Evolutionary conservation across 2,888 invertebrate species (phyloP), one percentile per base, ranked within the genome.

Genomic region (Byasa hedistus): DNA sequence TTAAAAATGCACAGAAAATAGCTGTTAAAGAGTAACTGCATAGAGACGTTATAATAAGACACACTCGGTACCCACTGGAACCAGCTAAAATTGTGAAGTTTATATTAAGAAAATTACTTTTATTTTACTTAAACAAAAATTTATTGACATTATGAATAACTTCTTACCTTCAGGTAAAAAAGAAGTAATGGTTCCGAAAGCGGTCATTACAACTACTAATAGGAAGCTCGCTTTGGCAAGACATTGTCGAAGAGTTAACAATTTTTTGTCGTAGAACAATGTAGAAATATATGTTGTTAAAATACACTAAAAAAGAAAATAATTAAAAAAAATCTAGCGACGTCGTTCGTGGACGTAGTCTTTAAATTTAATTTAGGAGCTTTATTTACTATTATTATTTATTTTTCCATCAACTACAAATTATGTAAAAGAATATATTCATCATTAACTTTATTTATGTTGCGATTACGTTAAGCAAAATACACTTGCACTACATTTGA

Each of bases 141-240:
- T 7, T 51, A 51, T 32, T 22, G 54, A 59, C 24, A 10, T 5
- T 56, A 10, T 23, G 51, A 58, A 52, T 56, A 58, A 58, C 23
- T 61, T 70, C 76, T 82, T 79, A 91, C 91, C 86, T 80, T 78
- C 82, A 66, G 89, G 84, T 73, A 90, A 78, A 81, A 91, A 83
- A 60, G 89, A 82, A 70, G 88, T 82, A 61, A 86, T 79, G 23
- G 79, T 88, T 67, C 89, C 91, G 76, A 90, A 86, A 74, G 89
- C 79, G 71, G 91, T 86, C 88, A 91, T 84, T 68, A 89, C 71
- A 74, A 89, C 73, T 71, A 91, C 77, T 74, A 89, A 75, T 68
- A 89, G 84, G 84, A 90, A 90, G 88, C 90, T 88, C 85, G 86
- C 76, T 69, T 87, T 89, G 74, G 89, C 87, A 72, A 91, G 86